Evolutionary conservation across 2,797 vertebrate genomes (phyloP).

Genomic region (Octomys mimax): DNA sequence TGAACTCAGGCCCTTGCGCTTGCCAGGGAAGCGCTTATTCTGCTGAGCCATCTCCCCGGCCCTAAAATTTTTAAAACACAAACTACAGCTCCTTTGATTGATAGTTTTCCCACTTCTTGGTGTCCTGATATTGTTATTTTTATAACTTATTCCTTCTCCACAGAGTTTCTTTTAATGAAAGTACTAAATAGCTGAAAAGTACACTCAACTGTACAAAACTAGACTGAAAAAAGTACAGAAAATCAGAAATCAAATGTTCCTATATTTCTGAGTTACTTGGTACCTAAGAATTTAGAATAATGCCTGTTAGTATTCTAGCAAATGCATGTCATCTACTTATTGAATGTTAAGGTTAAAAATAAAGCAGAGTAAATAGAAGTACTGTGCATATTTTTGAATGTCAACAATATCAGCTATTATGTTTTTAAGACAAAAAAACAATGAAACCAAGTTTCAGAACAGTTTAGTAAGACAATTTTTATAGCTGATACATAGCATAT

Average conservation of each 20-base stretch:
- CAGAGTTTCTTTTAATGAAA: slow-evolving; percentile 10
- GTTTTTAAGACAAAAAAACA: no score
- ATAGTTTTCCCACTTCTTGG: background rate
- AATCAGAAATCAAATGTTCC: background rate
- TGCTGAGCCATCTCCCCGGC: no score
- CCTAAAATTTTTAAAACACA: background rate
- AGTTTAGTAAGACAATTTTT: no score
- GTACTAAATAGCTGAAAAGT: slow-evolving; percentile 1
- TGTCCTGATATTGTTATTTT: background rate
- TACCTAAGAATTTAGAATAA: background rate
- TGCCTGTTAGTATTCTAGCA: background rate
- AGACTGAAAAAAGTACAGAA: background rate
- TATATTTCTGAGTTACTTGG: background rate
- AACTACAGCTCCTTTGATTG: background rate
- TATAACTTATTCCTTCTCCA: slow-evolving; percentile 13
- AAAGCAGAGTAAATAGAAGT: background rate
- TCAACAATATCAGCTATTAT: background rate
- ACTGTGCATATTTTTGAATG: background rate
- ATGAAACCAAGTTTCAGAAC: no score
- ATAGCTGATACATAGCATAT: no score
- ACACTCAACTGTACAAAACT: background rate
- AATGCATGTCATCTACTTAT: background rate
- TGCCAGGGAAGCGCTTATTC: no score
- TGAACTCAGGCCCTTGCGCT: no score
- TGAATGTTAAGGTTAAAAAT: slow-evolving; percentile 12